Evolutionary conservation across 2,888 invertebrate genomes (phyloP), one percentile per base, ranked within the genome.

Genomic region (Pachymerium ferrugineum): DNA sequence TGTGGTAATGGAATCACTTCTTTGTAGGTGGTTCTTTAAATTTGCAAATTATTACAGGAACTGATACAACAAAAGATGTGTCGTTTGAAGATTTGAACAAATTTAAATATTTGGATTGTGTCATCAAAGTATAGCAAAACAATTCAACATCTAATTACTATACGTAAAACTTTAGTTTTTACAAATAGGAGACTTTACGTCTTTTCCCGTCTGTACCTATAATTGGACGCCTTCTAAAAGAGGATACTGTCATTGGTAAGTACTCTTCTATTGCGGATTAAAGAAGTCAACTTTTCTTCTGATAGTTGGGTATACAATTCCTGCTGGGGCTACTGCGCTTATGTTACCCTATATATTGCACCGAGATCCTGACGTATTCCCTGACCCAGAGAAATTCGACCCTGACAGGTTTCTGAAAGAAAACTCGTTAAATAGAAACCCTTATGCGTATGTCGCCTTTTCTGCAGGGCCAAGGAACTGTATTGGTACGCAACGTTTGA

Each of bases 341-440:
- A 81, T 92, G 71, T 85, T 86, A 42, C 86, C 88, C 16, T 87
- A 82, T 77, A 87, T 89, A 78, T 78, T 89, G 8, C 90, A 91
- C 80, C 85, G 88, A 8, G 85, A 88, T 79, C 85, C 87, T 0
- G 84, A 86, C 16, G 82, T 86, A 70, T 91, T 86, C 83, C 85
- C 87, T 0, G 84, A 90, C 76, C 89, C 91, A 0, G 85, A 88
- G 42, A 86, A 85, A 76, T 94, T 91, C 80, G 86, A 93, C 84
- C 93, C 93, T 1, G 92, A 93, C 70, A 83, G 91, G 76, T 91
- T 91, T 81, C 80, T 88, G 77, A 90, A 91, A 0, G 88, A 90
- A 78, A 88, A 86, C 77, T 89, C 89, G 75, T 89, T 89, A 71
- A 87, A 88, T 78, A 87, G 93, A 75, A 92, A 93, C 78, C 79